A percentile compares a stretch with the other conserved stretches of the same genome.
Evolutionary conservation across 2,888 invertebrate species (phyloP).

Genomic region (Drosophila recens): DNA sequence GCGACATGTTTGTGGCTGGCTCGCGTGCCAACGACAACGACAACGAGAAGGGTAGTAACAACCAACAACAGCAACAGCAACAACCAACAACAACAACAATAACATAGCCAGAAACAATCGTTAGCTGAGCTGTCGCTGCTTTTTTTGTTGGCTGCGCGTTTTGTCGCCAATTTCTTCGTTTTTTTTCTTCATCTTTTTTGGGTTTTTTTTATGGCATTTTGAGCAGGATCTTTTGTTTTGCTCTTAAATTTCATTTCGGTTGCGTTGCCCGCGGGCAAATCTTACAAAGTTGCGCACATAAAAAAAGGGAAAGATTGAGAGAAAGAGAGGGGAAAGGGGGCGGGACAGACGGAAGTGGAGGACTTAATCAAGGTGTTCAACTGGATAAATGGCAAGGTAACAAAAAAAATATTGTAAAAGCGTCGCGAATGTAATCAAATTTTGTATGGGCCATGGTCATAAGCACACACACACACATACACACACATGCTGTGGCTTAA

Average conservation of each 20-base stretch:
- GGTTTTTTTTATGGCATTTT: slow-evolving; percentile 42
- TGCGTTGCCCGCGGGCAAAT: slow-evolving; percentile 32
- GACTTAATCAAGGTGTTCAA: slow-evolving; percentile 56
- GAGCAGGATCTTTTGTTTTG: slow-evolving; percentile 48
- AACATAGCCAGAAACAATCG: slow-evolving; percentile 27
- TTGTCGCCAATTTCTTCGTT: slow-evolving; percentile 34
- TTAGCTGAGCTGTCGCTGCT: slow-evolving; percentile 20
- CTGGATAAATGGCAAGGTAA: slow-evolving; percentile 40
- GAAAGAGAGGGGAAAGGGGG: neutral
- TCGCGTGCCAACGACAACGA: slow-evolving; percentile 56
- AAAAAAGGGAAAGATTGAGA: slow-evolving; percentile 12
- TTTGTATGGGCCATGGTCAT: slow-evolving; percentile 35
- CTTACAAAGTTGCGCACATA: slow-evolving; percentile 39
- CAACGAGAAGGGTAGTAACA: slow-evolving; percentile 14
- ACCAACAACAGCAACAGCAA: slow-evolving; percentile 16
- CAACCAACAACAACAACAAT: slow-evolving; percentile 12
- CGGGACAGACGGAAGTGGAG: neutral
- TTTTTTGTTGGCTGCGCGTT: slow-evolving; percentile 24
- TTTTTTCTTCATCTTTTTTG: slow-evolving; percentile 8
- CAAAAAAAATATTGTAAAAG: slow-evolving; percentile 38
- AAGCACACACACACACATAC: slow-evolving; percentile 17
- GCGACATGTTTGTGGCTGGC: slow-evolving; percentile 71
- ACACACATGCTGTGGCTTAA: neutral
- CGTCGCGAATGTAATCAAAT: slow-evolving; percentile 53
- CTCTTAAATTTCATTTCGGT: slow-evolving; percentile 59